phyloP scores from a whole-genome alignment of 2,797 vertebrate species.

The Aeoliscus strigatus region DNA sequence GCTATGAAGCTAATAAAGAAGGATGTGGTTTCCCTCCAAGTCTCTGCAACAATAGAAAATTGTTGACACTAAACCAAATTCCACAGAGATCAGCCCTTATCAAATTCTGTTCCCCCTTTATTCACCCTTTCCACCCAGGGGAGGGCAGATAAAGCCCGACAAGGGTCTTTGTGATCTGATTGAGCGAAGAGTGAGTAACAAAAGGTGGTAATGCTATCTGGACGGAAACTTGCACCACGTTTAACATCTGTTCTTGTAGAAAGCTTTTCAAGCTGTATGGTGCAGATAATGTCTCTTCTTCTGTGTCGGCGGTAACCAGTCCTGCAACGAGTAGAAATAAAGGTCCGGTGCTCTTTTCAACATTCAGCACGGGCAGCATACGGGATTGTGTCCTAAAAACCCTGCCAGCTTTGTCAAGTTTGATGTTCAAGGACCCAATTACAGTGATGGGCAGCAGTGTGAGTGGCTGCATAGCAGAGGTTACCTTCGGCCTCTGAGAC shows the following conservation, averaged over 20 bases:
- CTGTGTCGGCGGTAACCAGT: background rate
- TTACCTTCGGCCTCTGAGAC: constrained; percentile 54
- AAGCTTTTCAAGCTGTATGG: constrained; percentile 29
- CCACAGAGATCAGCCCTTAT: constrained; percentile 39
- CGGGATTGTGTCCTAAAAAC: constrained; percentile 31
- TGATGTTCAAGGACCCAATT: constrained; percentile 66
- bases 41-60: constrained; percentile 18
- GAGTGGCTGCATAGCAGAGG: constrained; percentile 47
- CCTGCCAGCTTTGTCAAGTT: constrained; percentile 48
- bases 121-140: constrained; percentile 42
- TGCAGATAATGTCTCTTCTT: background rate
- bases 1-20: constrained; percentile 31
- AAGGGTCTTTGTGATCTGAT: constrained; percentile 52
- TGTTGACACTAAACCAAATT: constrained; percentile 28
- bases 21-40: constrained; percentile 20
- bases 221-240: constrained; percentile 36
- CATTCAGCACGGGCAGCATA: constrained; percentile 4
- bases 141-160: constrained; percentile 48
- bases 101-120: constrained; percentile 39
- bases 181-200: constrained; percentile 64
- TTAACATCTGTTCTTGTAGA: constrained; percentile 60
- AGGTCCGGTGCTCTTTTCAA: too few species aligned
- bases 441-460: constrained; percentile 49
- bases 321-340: too few species aligned
- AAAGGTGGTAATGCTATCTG: constrained; percentile 70